phyloP scores from a whole-genome alignment of 2,113 vertebrate genomes.

The Oxyruncus cristatus region DNA sequence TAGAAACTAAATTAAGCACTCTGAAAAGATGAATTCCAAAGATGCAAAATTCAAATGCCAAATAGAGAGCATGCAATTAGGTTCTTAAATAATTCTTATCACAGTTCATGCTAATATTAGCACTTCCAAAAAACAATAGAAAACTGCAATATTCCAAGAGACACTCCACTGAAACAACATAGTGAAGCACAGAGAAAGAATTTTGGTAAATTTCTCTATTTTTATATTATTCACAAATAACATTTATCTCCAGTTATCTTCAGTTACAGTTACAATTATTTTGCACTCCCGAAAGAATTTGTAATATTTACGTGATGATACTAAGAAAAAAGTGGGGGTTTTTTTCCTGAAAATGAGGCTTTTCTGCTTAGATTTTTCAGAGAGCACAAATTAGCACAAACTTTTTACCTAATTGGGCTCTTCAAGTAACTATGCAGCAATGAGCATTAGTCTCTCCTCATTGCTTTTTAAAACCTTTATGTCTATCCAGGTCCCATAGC shows the following conservation, averaged over 20 bases:
- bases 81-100: slow-evolving; percentile 79
- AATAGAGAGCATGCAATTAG: slow-evolving; percentile 73
- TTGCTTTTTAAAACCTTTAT: slow-evolving; percentile 40
- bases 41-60: slow-evolving; percentile 69
- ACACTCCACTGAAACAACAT: slow-evolving; percentile 27
- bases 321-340: background rate
- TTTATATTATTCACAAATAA: background rate
- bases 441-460: slow-evolving; percentile 24
- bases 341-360: background rate
- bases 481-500: slow-evolving; percentile 12
- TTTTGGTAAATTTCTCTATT: background rate
- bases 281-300: background rate
- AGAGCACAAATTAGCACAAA: slow-evolving; percentile 17
- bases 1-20: slow-evolving; percentile 73
- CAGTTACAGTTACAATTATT: slow-evolving; percentile 8
- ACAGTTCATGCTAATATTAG: slow-evolving; percentile 76
- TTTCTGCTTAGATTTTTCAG: slow-evolving; percentile 20
- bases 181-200: slow-evolving; percentile 24
- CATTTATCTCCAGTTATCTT: background rate
- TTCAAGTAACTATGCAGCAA: slow-evolving; percentile 1
- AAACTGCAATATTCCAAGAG: slow-evolving; percentile 63
- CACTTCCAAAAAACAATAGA: slow-evolving; percentile 71
- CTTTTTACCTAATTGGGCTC: slow-evolving; percentile 48
- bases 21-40: slow-evolving; percentile 65
- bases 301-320: slow-evolving; percentile 46